phyloP scores from a whole-genome alignment of 2,888 invertebrate genomes.

The Melipona beecheii region DNA sequence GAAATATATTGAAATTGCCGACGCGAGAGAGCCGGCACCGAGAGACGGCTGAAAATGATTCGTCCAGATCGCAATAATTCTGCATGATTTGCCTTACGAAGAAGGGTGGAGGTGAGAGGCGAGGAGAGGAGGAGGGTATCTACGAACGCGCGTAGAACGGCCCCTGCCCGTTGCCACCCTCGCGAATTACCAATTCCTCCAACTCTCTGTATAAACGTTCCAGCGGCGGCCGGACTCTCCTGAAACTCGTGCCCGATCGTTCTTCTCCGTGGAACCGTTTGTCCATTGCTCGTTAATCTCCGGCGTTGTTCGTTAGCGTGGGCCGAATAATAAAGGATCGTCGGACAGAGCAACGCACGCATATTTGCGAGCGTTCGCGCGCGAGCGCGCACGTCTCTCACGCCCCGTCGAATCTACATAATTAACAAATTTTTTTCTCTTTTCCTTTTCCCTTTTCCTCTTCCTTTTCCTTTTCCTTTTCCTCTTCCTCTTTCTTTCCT shows the following conservation, averaged over 20 bases:
- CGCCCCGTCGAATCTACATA: constrained; percentile 62
- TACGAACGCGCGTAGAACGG: not conserved
- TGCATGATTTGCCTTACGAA: constrained; percentile 52
- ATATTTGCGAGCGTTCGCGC: constrained; percentile 9
- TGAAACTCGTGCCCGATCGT: constrained; percentile 24
- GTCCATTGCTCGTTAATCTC: constrained; percentile 51
- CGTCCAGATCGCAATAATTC: constrained; percentile 63
- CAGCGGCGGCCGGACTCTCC: too few relatives aligned
- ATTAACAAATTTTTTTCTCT: constrained; percentile 64
- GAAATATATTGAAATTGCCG: constrained; percentile 75
- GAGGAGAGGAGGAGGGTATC: not conserved
- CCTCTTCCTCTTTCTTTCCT: too few relatives aligned
- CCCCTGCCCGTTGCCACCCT: not conserved
- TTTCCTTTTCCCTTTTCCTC: not conserved
- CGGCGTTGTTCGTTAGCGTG: constrained; percentile 47
- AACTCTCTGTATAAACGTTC: not conserved
- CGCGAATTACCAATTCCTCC: constrained; percentile 48
- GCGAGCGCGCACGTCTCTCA: constrained; percentile 7
- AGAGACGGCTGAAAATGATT: constrained; percentile 63
- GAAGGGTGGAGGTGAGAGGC: not conserved
- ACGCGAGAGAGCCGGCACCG: constrained; percentile 48
- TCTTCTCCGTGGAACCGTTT: constrained; percentile 23
- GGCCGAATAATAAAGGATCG: constrained; percentile 31
- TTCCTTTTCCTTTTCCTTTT: too few relatives aligned
- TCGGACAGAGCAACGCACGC: not conserved